phyloP scores from a whole-genome alignment of 2,888 invertebrate genomes.

The Fragum sueziense region DNA sequence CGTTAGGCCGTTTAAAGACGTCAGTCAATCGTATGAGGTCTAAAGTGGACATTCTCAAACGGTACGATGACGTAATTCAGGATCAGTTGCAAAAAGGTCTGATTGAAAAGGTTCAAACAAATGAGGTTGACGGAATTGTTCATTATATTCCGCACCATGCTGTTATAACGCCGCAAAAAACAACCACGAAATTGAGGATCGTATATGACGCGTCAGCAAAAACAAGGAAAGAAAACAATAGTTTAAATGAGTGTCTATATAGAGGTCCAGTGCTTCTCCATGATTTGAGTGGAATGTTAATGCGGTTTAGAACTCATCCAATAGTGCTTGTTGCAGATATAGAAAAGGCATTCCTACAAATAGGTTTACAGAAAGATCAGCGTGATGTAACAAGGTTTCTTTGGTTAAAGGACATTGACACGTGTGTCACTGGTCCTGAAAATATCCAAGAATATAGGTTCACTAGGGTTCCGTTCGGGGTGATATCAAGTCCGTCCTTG shows the following conservation, averaged over 20 bases:
- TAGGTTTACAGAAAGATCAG: constrained; percentile 33
- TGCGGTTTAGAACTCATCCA: constrained; percentile 27
- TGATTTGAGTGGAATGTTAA: constrained; percentile 25
- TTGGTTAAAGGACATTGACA: constrained; percentile 40
- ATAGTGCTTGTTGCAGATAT: constrained; percentile 37
- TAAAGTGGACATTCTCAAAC: constrained; percentile 31
- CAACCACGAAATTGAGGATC: constrained; percentile 23
- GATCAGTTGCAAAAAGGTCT: constrained; percentile 31
- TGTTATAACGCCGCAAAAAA: constrained; percentile 22
- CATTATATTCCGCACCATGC: constrained; percentile 44
- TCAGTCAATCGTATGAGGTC: constrained; percentile 11
- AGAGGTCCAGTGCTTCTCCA: constrained; percentile 26
- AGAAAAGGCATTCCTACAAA: constrained; percentile 36
- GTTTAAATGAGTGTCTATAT: constrained; percentile 35
- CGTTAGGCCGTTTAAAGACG: constrained; percentile 31
- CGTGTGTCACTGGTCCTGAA: neutral
- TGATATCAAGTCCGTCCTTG: constrained; percentile 32
- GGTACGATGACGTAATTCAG: constrained; percentile 29
- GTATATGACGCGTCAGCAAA: constrained; percentile 32
- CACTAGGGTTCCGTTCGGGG: constrained; percentile 37
- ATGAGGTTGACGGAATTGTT: neutral
- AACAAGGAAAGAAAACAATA: constrained; percentile 7
- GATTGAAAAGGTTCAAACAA: constrained; percentile 30
- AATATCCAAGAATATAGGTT: constrained; percentile 34
- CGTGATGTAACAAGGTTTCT: constrained; percentile 47